Conservation (phyloP, 2,888 invertebrate genomes). For the Operophtera brumata region DNA sequence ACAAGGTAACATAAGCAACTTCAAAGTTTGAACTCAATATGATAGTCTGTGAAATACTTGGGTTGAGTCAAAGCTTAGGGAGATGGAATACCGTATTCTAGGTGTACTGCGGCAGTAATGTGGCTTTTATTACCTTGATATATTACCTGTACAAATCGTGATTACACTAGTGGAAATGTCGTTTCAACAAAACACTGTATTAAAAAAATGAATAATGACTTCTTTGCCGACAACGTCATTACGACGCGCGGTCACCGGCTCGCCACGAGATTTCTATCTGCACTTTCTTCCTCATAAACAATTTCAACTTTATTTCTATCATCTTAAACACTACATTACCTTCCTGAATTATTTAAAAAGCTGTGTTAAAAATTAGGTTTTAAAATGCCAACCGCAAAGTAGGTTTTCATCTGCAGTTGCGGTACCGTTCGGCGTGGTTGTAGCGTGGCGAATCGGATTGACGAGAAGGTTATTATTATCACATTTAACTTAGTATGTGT, state of each 20-base stretch:
- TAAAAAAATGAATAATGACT: constrained; percentile 81
- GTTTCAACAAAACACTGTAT: constrained; percentile 78
- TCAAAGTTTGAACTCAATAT: too few species aligned
- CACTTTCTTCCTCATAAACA: constrained; percentile 30
- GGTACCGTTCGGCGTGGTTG: constrained; percentile 62
- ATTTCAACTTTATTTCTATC: constrained; percentile 39
- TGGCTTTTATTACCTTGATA: constrained; percentile 72
- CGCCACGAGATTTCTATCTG: constrained; percentile 70
- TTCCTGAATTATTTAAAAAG: constrained; percentile 6
- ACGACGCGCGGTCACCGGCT: constrained; percentile 64
- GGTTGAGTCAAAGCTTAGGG: too few species aligned
- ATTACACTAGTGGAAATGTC: constrained; percentile 79
- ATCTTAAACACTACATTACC: constrained; percentile 34
- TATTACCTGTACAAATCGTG: constrained; percentile 75
- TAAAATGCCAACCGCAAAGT: constrained; percentile 42
- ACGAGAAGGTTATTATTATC: constrained; percentile 79
- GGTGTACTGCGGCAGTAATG: constrained; percentile 51
- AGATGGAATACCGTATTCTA: constrained; percentile 4
- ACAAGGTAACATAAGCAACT: too few species aligned
- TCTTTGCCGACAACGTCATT: constrained; percentile 76
- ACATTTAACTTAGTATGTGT: constrained; percentile 68
- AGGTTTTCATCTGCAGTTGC: constrained; percentile 34
- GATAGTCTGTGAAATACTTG: not conserved
- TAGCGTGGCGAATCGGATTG: constrained; percentile 75
- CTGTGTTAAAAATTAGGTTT: constrained; percentile 48